Base-by-base conservation (phyloP, 2,113 vertebrate genomes). In the Carassius auratus region DNA sequence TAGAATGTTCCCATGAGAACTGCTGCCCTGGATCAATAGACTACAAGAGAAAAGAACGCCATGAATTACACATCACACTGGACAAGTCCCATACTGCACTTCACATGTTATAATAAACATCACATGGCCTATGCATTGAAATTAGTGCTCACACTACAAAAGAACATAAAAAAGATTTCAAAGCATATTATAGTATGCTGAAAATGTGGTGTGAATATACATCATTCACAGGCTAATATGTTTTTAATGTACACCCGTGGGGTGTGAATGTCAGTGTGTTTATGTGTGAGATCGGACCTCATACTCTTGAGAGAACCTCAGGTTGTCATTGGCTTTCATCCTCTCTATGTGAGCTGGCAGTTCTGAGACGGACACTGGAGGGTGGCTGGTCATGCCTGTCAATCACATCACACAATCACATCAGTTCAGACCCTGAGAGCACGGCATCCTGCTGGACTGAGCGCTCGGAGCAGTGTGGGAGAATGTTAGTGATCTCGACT, bases 251-350 rank as follows among this genome's bases (percentile, higher is more conserved):
- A 59, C 33, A 61, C 6, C 55, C 12, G 5, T 12, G 1, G 15
- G 55, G 73, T 75, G 38, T 2, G 21, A 76, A 52, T 15, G 13
- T 52, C 30, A 2, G 12, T 38, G 57, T n/a, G 17, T 45, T 13
- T 62, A n/a, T 10, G 1, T 30, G 50, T 30, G 55, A n/a, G 62
- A 55, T 71, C 45, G 59, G 96, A 99, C 98, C 97, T 99, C 98
- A 89, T 99, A 99, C 89, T 99, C 98, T 94, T 99, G 98, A 87
- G 98, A 99, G 93, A 99, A 99, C 93, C 99, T 98, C 93, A 99
- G 94, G 94, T 98, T 99, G 94, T 99, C 97, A 91, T 99, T 99
- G 84, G 98, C 97, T 96, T 99, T 99, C 91, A 99, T 91, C 89
- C 97, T 95, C 93, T 99, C 98, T 91, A 97, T 96, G 91, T 99